These are phyloP conservation scores for Coenonympha glycerion DNA, from an alignment of 2,888 invertebrate species.

Conservation along the genomic window DNA sequence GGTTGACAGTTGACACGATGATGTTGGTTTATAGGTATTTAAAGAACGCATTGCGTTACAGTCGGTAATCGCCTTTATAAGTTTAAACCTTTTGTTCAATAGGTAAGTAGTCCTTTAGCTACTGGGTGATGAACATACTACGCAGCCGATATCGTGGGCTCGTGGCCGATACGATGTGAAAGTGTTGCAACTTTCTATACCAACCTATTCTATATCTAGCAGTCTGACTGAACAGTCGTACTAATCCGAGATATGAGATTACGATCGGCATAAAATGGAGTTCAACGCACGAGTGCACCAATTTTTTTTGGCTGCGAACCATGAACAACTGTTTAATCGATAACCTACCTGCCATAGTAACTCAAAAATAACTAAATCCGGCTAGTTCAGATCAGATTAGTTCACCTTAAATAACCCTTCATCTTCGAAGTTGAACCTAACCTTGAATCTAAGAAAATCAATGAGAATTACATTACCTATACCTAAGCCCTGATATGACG, in stretches of 20 bases:
- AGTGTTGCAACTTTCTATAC: conserved; percentile 54
- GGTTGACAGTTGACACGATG: no score
- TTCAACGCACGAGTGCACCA: neutral
- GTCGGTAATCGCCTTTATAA: no score
- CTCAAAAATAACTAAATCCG: no score
- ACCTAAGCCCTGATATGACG: neutral
- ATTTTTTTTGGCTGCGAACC: neutral
- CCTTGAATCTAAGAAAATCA: neutral
- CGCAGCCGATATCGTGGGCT: conserved; percentile 25
- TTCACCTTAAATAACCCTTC: no score
- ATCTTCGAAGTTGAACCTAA: no score
- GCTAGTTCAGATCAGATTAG: no score
- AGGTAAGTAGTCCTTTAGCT: conserved; percentile 43
- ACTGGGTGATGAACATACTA: conserved; percentile 36
- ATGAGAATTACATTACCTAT: conserved; percentile 3
- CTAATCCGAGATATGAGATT: conserved; percentile 28
- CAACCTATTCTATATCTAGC: no score
- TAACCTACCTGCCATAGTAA: no score
- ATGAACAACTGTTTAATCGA: neutral
- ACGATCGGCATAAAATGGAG: conserved; percentile 15
- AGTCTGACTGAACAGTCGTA: conserved; percentile 29
- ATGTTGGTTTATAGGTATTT: no score
- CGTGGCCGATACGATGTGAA: conserved; percentile 38
- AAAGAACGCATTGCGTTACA: no score
- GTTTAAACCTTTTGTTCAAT: conserved; percentile 21